A percentile compares a stretch with the other conserved stretches of the same genome.
Conservation (phyloP, 2,113 vertebrate genomes). For the Lycocorax pyrrhopterus region DNA sequence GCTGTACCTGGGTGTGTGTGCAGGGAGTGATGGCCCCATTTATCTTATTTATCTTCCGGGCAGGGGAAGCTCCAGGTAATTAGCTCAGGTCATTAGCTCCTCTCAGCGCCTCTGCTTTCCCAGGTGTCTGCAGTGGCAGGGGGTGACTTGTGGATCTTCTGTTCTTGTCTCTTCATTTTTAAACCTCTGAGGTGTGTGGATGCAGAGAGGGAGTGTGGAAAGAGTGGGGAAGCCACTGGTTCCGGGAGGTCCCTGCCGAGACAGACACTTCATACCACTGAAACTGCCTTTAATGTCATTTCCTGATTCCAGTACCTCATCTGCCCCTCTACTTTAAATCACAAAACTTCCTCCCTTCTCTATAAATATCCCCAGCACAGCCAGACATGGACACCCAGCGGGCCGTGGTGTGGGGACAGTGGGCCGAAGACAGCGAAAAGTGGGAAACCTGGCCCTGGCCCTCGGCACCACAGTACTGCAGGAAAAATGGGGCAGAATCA, state of each 20-base stretch:
- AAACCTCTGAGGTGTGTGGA: neutral
- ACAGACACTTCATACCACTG: rapidly evolving
- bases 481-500: neutral
- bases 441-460: neutral
- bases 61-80: neutral
- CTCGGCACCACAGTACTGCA: rapidly evolving
- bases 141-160: neutral
- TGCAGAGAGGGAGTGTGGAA: neutral
- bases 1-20: neutral
- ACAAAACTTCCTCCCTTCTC: neutral
- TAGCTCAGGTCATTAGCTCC: neutral
- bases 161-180: neutral
- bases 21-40: rapidly evolving
- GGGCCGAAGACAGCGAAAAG: neutral
- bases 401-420: rapidly evolving
- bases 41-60: rapidly evolving
- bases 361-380: neutral
- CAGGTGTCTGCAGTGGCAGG: neutral
- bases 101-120: neutral
- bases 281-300: neutral
- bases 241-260: neutral
- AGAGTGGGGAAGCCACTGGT: rapidly evolving
- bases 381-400: rapidly evolving
- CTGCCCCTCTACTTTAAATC: neutral
- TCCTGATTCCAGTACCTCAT: neutral